Evolutionary conservation across 2,113 vertebrate species (phyloP).

Genomic region (Aldabrachelys gigantea): DNA sequence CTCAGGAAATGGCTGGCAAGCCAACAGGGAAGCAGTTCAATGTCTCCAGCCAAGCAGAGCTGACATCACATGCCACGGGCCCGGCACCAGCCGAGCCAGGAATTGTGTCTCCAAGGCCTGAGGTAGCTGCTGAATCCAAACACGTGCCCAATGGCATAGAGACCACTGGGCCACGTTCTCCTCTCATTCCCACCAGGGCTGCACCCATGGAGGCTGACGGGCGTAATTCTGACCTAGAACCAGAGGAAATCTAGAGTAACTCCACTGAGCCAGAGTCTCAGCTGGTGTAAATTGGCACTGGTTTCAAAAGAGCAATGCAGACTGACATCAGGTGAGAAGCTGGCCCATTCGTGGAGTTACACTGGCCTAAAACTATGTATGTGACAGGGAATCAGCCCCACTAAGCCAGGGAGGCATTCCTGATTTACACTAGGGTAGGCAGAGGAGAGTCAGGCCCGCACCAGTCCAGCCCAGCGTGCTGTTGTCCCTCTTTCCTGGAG

Average conservation of each 20-base stretch:
- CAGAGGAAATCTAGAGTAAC: background rate
- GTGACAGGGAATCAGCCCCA: background rate
- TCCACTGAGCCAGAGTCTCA: background rate
- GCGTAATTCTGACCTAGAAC: background rate
- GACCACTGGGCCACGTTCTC: background rate
- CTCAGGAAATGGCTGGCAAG: background rate
- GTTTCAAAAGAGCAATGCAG: background rate
- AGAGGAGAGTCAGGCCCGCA: background rate
- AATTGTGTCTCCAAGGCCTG: background rate
- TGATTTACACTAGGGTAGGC: background rate
- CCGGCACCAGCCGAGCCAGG: background rate
- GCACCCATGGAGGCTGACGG: background rate
- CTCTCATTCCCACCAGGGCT: background rate
- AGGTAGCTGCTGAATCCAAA: background rate
- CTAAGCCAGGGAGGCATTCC: background rate
- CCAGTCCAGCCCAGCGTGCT: background rate
- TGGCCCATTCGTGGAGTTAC: background rate
- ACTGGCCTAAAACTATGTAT: background rate
- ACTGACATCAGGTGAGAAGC: background rate
- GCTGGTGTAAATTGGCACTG: background rate
- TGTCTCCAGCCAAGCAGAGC: background rate
- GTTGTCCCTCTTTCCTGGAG: background rate
- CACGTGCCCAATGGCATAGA: background rate
- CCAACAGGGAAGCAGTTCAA: background rate
- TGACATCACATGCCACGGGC: background rate